Base-by-base conservation (phyloP, 2,113 vertebrate species). In the Pogona vitticeps region DNA sequence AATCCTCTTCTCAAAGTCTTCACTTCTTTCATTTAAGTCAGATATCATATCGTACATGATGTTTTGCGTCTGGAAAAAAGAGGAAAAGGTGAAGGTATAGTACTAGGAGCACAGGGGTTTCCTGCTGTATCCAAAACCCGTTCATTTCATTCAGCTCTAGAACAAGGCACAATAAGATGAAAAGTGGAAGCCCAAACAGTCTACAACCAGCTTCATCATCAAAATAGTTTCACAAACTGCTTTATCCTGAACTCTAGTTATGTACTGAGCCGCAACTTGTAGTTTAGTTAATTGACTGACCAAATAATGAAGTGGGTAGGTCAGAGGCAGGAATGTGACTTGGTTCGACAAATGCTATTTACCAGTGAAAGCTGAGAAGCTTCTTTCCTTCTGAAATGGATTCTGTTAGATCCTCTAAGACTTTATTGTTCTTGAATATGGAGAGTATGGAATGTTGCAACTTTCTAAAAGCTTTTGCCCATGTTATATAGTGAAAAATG, bases 11-110 rank as follows among this genome's bases (percentile, higher is more conserved):
- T 99, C 99, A 94, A 99, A 98, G 96, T 99, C 98, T 96, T 99
- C 98, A 0, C 98, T 98, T 94, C 98, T 96, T 95, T 99, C 98
- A 77, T 99, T 99, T 95, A 99, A 95, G 95, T 99, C 99, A 26
- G 98, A 99, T 94, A 99, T 98, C 97, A 99, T 98, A 96, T 99
- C 99, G 90, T 99, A 99, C 98, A 99, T 99, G 97, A 99, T 97
- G 95, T 98, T 99, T 97, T 99, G 98, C 89, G 98, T 99, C 98
- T 99, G 96, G 88, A 97, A 96, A 83, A 3, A 95, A 90, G 92
- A 93, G 92, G 82, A 76, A 65, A 89, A 97, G 95, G 85, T 3
- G 94, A 90, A 93, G 91, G 94, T 81, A 91, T 36, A n/a, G n/a
- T n/a, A n/a, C n/a, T 84, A 84, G 56, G 26, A 8, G 38, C 0